Base-by-base conservation (phyloP, 2,113 vertebrate species). In the Lycocorax pyrrhopterus region DNA sequence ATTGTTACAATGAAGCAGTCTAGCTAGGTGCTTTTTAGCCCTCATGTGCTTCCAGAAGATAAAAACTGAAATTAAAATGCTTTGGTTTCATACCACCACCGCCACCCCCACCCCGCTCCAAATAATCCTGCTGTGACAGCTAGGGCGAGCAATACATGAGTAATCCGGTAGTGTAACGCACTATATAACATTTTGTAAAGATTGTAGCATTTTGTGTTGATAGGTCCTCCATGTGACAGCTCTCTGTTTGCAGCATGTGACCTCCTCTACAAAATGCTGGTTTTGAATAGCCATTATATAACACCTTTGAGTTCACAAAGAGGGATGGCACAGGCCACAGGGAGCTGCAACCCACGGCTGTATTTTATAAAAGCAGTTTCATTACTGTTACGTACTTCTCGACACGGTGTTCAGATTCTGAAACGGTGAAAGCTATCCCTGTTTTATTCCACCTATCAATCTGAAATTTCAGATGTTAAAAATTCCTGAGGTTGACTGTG, bases 311-410 rank as follows among this genome's bases (percentile, higher is more conserved):
- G 26, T 53, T 56, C 47, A 53, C 35, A 53, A 27, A 69, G 51
- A 82, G 55, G 32, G 56, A 85, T 60, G 27, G 15, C 58, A 78
- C 15, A 27, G 51, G 59, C 58, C 62, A 69, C 37, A 17, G 63
- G 30, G 46, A 90, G 30, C 82, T 83, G 33, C 62, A 73, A 60
- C 62, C 25, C n/a, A n/a, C 26, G 33, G 39, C 21, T 49, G 8
- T 44, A 59, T 77, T 94, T 91, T n/a, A 33, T 55, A 90, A 91
- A 83, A 93, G 72, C 58, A 67, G 46, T 84, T 94, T 84, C 25
- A 26, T 87, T 93, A 47, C 21, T 55, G 37, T 53, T 86, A 20
- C 5, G 0, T 71, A 33, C 8, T 81, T 89, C 55, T 15, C 30
- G 39, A 59, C 19, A 43, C 30, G 20, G 46, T 39, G 47, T 46